Evolutionary conservation across 2,888 invertebrate genomes (phyloP), one percentile per base, ranked within the genome.

Genomic region (Brenthis daphne): DNA sequence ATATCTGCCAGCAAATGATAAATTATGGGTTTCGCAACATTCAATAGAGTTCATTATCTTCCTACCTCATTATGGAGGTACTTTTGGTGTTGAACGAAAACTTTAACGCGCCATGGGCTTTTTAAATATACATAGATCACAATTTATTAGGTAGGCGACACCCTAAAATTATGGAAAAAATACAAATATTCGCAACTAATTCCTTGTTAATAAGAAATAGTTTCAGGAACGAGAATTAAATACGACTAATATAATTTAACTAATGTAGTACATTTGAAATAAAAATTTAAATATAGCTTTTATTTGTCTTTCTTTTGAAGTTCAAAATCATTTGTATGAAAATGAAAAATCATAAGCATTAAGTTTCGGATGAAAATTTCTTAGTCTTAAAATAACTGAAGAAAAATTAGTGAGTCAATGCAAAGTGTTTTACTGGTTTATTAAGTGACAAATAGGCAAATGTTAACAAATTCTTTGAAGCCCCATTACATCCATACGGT

Each of bases 11-110:
- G 78, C 78, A 80, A 86, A 86, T 88, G 89, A 89, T 88, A 87
- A 89, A 89, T 89, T 87, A 85, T 84, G 82, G 76, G 86, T 89
- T 84, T 89, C 87, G 77, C 77, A 77, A 81, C 78, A 82, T 85
- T 86, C 85, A 85, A 86, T 86, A 85, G 81, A 82, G 80, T 74
- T 72, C 67, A 72, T 73, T 73, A 69, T 72, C 64, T 65, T 57
- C 47, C 64, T 56, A 43, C 60, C 58, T 72, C 66, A 68, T 70
- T 68, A 70, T 71, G 54, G 68, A 58, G 37, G 64, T 54, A 16
- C 65, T 69, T 68, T 70, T 65, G 65, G 60, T 72, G 70, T 68
- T 67, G 47, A 63, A 47, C 33, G 48, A 37, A 48, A 61, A 71
- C 64, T 67, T 55, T 67, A 60, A 61, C 64, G 51, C 48, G 64